Base-by-base conservation (phyloP, 2,888 invertebrate species). In the Dolichomitus sp. region DNA sequence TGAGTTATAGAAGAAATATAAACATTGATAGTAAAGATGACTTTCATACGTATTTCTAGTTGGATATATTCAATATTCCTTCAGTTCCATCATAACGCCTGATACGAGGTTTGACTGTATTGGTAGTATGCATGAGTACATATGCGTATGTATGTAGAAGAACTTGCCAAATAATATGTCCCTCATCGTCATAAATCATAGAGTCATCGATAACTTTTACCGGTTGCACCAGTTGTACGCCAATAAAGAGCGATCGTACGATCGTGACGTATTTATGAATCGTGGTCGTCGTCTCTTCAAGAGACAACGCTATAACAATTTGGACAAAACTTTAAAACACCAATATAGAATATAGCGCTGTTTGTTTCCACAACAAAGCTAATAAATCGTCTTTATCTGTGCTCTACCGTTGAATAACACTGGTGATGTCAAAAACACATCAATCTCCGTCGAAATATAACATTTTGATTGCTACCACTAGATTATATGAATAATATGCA, bases 201-300 rank as follows among this genome's bases (percentile, higher is more conserved):
- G 48, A 42, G 69, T 70, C 70, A 80, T 65, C 80, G 65, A 30
- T 45, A 70, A 75, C 27, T 70, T 75, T 75, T 70, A 75, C 70
- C 70, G 45, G 59, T 37, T 75, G 69, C 37, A 48, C 73, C 37
- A 70, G 52, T 70, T 75, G 33, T 14, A 17, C 70, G 57, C 42
- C 70, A 57, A 80, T 70, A 80, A 80, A 75, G 69, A 12, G 63
- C 45, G 40, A 37, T 65, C 63, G 17, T 30, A 4, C 27, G 37
- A 69, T 57, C 80, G 48, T 74, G 74, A 74, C 52, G 30, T 12
- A 19, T 17, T 50, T 66, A 37, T n/a, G 23, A 23, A 57, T 65
- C 72, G 37, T 72, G 76, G 19, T 40, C 19, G 42, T 65, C 45
- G 14, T 57, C 42, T 6, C 40, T 40, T 30, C 11, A 4, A 1